Base-by-base conservation (phyloP, 2,113 vertebrate genomes). In the Psilopsiagon aurifrons region DNA sequence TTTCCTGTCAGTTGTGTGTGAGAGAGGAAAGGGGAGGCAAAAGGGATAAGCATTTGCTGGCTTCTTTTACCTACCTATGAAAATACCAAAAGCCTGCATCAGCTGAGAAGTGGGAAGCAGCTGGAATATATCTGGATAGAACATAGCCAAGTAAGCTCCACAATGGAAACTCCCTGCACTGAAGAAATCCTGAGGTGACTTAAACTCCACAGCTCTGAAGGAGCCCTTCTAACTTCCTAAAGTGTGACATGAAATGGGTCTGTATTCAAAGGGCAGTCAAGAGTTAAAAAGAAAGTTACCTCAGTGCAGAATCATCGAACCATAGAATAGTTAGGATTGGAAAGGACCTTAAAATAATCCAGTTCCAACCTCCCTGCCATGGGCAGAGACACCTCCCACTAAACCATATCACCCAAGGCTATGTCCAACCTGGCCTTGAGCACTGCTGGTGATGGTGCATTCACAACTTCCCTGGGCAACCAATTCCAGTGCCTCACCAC, bases 1-100 rank as follows among this genome's bases (percentile, higher is more conserved):
- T 93, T 88, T 97, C 94, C 96, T 89, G 86, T 95, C 81, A 86
- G 94, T 69, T 2, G 18, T 86, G 71, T 93, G 78, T 81, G 41
- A 83, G 70, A 35, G 68, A 68, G 88, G 80, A 85, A 70, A 55
- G 44, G 43, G 63, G 37, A 83, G 79, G 87, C 28, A 87, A 70
- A 68, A 24, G n/a, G 52, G 5, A 51, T 95, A 76, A 85, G 89
- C 71, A 90, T 92, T 96, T 94, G 77, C 84, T 97, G 89, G 63
- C 73, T 90, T 75, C 46, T 71, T 97, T 95, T 83, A 55, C 47
- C 67, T 47, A 60, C 33, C 16, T 7, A 33, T 28, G 59, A 78
- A 83, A 94, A 62, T 51, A 91, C 49, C 54, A 83, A 75, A 13
- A 27, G 33, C 25, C 55, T 78, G 41, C 54, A 80, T 43, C 31